These are phyloP conservation scores for Reinhardtius hippoglossoides DNA, from an alignment of 2,113 vertebrate species.

Conservation along the genomic window DNA sequence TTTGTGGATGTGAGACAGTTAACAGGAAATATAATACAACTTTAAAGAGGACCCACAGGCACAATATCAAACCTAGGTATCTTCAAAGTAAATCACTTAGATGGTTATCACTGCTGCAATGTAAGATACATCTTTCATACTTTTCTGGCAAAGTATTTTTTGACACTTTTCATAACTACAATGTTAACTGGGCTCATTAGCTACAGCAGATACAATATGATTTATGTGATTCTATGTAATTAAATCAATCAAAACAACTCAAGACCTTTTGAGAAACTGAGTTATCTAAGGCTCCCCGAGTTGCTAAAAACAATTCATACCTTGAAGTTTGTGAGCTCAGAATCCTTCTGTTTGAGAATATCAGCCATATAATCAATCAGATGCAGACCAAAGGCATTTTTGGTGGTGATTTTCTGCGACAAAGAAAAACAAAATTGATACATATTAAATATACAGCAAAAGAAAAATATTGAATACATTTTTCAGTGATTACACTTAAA, in stretches of 20 bases:
- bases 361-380: slow-evolving; percentile 96
- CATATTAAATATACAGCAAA: not conserved
- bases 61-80: not conserved
- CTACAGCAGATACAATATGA: not conserved
- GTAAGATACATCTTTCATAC: not conserved
- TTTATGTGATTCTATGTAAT: not conserved
- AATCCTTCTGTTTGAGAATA: slow-evolving; percentile 91
- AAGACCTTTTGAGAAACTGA: not conserved
- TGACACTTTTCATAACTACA: not conserved
- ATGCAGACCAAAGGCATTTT: slow-evolving; percentile 95
- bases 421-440: not conserved
- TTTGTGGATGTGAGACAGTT: not conserved
- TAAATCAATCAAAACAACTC: not conserved
- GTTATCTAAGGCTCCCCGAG: not conserved
- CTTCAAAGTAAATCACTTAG: not conserved
- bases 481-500: not conserved
- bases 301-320: slow-evolving; percentile 73
- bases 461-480: not conserved
- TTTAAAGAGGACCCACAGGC: not conserved
- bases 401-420: slow-evolving; percentile 95
- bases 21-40: not conserved
- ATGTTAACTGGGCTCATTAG: not conserved
- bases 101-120: not conserved
- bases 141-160: not conserved
- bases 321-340: slow-evolving; percentile 92